Evolutionary conservation across 1,140 invertebrate genomes (phyloP).

Genomic region (Thrips palmi): DNA sequence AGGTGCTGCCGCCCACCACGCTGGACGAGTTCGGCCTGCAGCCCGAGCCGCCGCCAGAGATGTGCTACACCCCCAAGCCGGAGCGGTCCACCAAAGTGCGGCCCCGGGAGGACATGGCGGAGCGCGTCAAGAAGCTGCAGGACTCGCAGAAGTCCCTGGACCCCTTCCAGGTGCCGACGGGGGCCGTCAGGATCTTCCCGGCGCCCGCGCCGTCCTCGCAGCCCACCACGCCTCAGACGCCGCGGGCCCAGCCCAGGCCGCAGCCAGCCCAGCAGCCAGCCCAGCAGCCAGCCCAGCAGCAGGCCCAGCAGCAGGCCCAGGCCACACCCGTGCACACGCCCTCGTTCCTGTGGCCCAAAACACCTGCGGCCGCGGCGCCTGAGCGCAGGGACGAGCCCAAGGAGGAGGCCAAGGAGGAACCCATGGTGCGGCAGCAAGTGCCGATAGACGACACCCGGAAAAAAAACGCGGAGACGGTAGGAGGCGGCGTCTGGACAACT

Average conservation of each 20-base stretch:
- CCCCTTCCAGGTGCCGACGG: slow-evolving; percentile 37
- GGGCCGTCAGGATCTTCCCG: slow-evolving; percentile 41
- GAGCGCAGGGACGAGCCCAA: too few species aligned
- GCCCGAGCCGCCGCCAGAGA: slow-evolving; percentile 53
- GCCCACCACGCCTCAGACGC: slow-evolving; percentile 17
- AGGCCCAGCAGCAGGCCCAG: too few species aligned
- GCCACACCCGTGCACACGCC: too few species aligned
- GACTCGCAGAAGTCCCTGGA: slow-evolving; percentile 34
- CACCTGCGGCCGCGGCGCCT: too few species aligned
- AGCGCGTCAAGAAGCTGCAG: slow-evolving; percentile 41
- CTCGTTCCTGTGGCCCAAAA: too few species aligned
- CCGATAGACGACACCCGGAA: too few species aligned
- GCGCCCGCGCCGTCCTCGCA: slow-evolving; percentile 15
- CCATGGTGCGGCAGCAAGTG: too few species aligned
- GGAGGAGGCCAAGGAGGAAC: too few species aligned
- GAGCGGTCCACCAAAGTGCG: slow-evolving; percentile 20
- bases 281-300: too few species aligned
- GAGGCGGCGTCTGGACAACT: too few species aligned
- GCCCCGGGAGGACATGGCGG: slow-evolving; percentile 31
- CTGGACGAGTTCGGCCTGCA: slow-evolving; percentile 33
- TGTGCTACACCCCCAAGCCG: slow-evolving; percentile 36
- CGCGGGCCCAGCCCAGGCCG: slow-evolving; percentile 18
- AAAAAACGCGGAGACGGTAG: too few species aligned
- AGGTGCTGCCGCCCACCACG: slow-evolving; percentile 21
- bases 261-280: too few species aligned